These are phyloP conservation scores for Pseudoips prasinana DNA, from an alignment of 2,888 invertebrate species.

Conservation along the genomic window DNA sequence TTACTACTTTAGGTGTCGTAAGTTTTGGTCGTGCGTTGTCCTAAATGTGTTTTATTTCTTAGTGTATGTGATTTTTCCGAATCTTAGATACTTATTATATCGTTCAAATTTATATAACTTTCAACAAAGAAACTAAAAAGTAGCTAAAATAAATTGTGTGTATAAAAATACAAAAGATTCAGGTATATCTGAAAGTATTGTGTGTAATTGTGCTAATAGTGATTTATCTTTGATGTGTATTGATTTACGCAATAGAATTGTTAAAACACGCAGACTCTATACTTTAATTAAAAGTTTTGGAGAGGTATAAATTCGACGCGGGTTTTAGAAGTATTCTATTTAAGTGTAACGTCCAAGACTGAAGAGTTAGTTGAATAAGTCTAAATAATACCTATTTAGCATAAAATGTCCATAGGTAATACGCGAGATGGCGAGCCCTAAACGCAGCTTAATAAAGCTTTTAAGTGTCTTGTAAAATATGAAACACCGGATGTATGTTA, in stretches of 20 bases:
- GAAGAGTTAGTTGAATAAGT: slow-evolving; percentile 79
- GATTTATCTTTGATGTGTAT: slow-evolving; percentile 35
- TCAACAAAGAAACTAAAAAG: slow-evolving; percentile 21
- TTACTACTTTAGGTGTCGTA: slow-evolving; percentile 71
- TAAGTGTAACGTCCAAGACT: slow-evolving; percentile 82
- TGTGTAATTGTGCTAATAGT: slow-evolving; percentile 18
- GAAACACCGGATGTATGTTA: slow-evolving; percentile 24
- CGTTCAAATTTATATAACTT: slow-evolving; percentile 22
- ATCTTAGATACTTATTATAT: slow-evolving; percentile 51
- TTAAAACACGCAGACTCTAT: slow-evolving; percentile 43
- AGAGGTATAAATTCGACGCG: slow-evolving; percentile 73
- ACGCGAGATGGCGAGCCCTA: slow-evolving; percentile 51
- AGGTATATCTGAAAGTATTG: slow-evolving; percentile 8
- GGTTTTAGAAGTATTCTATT: slow-evolving; percentile 78
- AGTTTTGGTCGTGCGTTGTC: slow-evolving; percentile 63
- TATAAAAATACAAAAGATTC: slow-evolving; percentile 7
- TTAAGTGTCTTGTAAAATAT: slow-evolving; percentile 30
- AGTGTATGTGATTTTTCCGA: slow-evolving; percentile 66
- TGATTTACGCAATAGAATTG: slow-evolving; percentile 41
- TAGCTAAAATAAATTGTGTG: slow-evolving; percentile 21
- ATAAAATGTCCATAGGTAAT: slow-evolving; percentile 77
- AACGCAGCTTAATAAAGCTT: slow-evolving; percentile 38
- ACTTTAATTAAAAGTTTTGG: slow-evolving; percentile 44
- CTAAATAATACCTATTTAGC: slow-evolving; percentile 78
- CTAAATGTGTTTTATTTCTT: slow-evolving; percentile 58